Percentiles rank a stretch among this genome's conserved stretches.
Conservation (phyloP, 1,140 invertebrate species). For the Matsumurasca onukii region DNA sequence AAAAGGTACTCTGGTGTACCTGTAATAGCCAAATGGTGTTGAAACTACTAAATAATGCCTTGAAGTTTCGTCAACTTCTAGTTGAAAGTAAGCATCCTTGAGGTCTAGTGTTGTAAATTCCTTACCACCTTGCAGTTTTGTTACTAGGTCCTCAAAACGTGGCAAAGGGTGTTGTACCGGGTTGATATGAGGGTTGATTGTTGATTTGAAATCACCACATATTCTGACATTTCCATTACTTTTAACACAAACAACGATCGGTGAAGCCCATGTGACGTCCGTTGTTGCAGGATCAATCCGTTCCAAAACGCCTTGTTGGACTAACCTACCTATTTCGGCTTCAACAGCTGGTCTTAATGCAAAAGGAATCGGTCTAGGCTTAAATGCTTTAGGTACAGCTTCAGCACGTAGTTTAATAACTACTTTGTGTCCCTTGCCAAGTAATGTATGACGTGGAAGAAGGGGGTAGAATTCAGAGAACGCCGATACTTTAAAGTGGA, state of each 20-base stretch:
- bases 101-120: conserved; percentile 11
- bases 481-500: too few relatives aligned
- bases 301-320: not conserved
- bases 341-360: not conserved
- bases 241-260: not conserved
- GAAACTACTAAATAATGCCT: too few relatives aligned
- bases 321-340: not conserved
- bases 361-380: not conserved
- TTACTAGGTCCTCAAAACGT: not conserved
- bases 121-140: not conserved
- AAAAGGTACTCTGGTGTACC: too few relatives aligned
- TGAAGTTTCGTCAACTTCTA: not conserved
- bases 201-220: not conserved
- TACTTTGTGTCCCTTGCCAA: not conserved
- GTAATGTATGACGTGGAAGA: too few relatives aligned
- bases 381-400: not conserved
- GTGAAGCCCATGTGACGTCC: not conserved
- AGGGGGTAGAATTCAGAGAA: too few relatives aligned
- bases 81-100: not conserved
- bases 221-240: not conserved
- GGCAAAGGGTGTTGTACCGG: not conserved
- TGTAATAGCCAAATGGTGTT: too few relatives aligned
- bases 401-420: not conserved
- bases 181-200: not conserved
- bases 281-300: not conserved